These are phyloP conservation scores for Cheilosia soror DNA, from an alignment of 2,888 invertebrate genomes.

Conservation along the genomic window DNA sequence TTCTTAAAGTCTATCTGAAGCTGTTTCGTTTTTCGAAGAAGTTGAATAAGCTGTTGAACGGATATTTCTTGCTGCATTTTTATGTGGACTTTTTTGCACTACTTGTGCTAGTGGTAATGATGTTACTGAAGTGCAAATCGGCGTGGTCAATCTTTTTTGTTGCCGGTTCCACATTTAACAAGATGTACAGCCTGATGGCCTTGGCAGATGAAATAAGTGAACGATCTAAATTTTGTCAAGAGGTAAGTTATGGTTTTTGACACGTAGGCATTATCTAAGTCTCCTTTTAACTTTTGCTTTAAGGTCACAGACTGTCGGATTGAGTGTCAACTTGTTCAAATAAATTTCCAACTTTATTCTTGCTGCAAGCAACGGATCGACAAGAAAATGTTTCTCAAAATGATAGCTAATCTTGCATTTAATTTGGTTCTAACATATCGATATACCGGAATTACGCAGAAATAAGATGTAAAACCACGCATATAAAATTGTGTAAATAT, in stretches of 20 bases:
- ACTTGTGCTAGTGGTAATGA: not conserved
- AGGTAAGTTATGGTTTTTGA: constrained; percentile 15
- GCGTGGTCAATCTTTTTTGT: not conserved
- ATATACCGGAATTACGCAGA: not conserved
- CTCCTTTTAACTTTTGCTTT: not conserved
- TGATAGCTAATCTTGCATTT: not conserved
- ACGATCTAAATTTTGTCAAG: not conserved
- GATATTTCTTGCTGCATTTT: constrained; percentile 27
- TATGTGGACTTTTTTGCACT: not conserved
- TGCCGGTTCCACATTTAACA: constrained; percentile 11
- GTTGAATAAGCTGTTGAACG: constrained; percentile 8
- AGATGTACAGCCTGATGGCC: constrained; percentile 30
- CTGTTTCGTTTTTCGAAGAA: constrained; percentile 7
- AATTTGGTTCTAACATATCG: not conserved
- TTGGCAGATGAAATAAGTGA: constrained; percentile 29
- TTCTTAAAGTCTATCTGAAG: constrained; percentile 14
- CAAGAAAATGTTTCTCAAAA: constrained; percentile 14
- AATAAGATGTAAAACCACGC: not conserved
- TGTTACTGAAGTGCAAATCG: not conserved
- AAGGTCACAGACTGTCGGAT: constrained; percentile 1
- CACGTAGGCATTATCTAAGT: not conserved
- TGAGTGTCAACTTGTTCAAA: not conserved
- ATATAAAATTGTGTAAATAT: too few species aligned
- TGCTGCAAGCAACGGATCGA: not conserved
- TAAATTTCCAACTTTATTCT: constrained; percentile 14